Percentiles rank a stretch among this genome's conserved stretches.
phyloP scores from a whole-genome alignment of 2,797 vertebrate species.

The Sardinella longiceps region DNA sequence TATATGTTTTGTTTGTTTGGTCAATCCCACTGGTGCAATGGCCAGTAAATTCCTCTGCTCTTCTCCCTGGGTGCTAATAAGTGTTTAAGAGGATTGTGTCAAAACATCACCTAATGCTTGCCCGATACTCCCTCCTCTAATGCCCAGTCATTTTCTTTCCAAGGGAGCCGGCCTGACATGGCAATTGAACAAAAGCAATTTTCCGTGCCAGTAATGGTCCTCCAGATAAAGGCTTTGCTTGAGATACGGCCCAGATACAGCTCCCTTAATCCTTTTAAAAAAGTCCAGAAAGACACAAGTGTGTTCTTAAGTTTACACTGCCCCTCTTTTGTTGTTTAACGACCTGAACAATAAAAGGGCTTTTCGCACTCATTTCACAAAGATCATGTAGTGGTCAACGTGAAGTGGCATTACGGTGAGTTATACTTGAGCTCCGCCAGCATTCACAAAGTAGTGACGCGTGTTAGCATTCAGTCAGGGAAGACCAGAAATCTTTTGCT shows the following conservation, averaged over 20 bases:
- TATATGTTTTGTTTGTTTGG: background rate
- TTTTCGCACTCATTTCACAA: too few relatives aligned
- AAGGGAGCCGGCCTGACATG: background rate
- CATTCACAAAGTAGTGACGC: too few relatives aligned
- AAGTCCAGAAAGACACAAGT: background rate
- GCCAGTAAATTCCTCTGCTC: background rate
- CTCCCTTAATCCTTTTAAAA: background rate
- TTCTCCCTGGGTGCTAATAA: background rate
- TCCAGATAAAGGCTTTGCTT: background rate
- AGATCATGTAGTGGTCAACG: too few relatives aligned
- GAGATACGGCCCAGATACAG: background rate
- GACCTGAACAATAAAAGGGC: background rate
- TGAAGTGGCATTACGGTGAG: too few relatives aligned
- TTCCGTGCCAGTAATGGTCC: background rate
- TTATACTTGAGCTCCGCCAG: too few relatives aligned
- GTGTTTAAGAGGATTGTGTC: background rate
- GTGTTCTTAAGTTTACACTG: background rate
- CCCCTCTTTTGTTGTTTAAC: background rate
- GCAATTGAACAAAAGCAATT: constrained; percentile 13
- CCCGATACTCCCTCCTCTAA: background rate
- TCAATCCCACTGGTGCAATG: background rate
- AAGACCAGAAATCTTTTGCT: too few relatives aligned
- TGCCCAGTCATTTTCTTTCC: background rate
- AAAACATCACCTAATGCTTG: background rate
- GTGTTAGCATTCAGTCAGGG: too few relatives aligned